Percentiles rank a stretch among this genome's conserved stretches.
Conservation (phyloP, 2,888 invertebrate genomes). For the Ochropacha duplaris region DNA sequence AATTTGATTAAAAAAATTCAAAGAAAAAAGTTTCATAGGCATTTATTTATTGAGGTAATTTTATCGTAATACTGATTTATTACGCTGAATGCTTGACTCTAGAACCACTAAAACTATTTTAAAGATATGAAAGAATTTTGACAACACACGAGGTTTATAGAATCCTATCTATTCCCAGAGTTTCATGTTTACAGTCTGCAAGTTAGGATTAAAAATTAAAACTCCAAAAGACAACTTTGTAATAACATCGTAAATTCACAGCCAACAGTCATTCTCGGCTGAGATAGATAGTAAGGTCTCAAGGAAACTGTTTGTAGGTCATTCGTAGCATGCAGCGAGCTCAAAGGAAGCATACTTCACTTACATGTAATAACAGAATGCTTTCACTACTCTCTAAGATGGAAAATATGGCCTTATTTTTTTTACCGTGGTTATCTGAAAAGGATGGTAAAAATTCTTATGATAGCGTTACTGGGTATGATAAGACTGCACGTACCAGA, state of each 20-base stretch:
- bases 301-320: conserved; percentile 33
- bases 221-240: neutral
- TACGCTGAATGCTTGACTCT: too few species aligned
- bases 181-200: too few species aligned
- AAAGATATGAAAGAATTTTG: too few species aligned
- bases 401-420: conserved; percentile 1
- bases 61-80: too few species aligned
- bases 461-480: too few species aligned
- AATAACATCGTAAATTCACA: neutral
- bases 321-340: conserved; percentile 32
- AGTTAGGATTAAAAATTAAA: neutral
- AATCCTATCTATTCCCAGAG: too few species aligned
- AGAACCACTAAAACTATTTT: too few species aligned
- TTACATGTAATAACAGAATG: conserved; percentile 31
- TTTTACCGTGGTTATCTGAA: neutral
- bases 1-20: too few species aligned
- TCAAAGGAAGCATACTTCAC: conserved; percentile 24
- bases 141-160: too few species aligned
- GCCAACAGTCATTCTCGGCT: neutral
- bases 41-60: too few species aligned
- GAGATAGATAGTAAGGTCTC: conserved; percentile 10
- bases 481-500: too few species aligned
- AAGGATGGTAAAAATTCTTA: neutral
- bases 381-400: conserved; percentile 21
- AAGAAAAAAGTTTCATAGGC: too few species aligned